Conservation (phyloP, 2,888 invertebrate species). For the Noctua pronuba region DNA sequence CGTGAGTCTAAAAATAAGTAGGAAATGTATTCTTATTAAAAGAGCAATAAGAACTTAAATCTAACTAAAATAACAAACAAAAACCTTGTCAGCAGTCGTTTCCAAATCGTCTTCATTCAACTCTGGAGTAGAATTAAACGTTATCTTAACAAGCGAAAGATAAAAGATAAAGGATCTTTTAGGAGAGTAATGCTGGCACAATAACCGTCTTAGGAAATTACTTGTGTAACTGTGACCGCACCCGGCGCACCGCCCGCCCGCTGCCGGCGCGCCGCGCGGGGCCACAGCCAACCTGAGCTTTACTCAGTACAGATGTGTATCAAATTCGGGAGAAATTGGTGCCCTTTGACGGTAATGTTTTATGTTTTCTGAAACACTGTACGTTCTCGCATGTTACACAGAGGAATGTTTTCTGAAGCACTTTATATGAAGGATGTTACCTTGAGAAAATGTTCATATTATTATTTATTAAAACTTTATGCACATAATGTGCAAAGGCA, state of each 20-base stretch:
- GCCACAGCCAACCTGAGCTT: neutral
- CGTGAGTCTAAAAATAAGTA: neutral
- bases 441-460: neutral
- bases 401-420: neutral
- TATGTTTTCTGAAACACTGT: neutral
- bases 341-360: neutral
- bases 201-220: constrained; percentile 24
- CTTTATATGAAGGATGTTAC: neutral
- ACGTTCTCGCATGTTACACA: neutral
- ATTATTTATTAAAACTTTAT: too few species aligned
- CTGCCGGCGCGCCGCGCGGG: too few species aligned
- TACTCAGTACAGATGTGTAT: constrained; percentile 12
- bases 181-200: neutral
- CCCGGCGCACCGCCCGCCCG: neutral
- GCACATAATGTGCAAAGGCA: too few species aligned
- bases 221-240: neutral
- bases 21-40: neutral
- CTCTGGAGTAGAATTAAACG: neutral
- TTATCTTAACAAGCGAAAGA: constrained; percentile 16
- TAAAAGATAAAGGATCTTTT: constrained; percentile 21
- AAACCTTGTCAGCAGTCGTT: neutral
- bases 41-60: neutral
- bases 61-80: constrained; percentile 2
- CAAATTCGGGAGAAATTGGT: constrained; percentile 12
- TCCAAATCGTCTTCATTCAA: neutral